Evolutionary conservation across 2,797 vertebrate species (phyloP).

Genomic region (Danio aesculapii): DNA sequence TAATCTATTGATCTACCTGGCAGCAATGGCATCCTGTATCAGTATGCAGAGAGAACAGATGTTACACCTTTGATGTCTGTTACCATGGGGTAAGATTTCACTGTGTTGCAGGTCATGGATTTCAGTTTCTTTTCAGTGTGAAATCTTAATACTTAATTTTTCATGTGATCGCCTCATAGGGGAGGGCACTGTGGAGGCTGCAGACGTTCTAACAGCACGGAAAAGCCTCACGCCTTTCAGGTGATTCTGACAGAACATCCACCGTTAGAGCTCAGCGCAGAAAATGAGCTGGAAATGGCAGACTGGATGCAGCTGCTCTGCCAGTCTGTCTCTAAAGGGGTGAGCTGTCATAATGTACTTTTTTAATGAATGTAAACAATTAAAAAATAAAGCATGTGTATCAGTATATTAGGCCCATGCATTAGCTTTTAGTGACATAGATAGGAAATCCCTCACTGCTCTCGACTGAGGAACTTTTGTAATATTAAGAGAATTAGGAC

Average conservation of each 20-base stretch:
- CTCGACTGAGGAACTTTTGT: too few species aligned
- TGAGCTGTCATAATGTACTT: slow-evolving; percentile 68
- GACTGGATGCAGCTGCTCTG: slow-evolving; percentile 97
- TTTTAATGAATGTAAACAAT: background rate
- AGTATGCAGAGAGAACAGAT: slow-evolving; percentile 91
- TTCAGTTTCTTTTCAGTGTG: background rate
- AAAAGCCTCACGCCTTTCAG: slow-evolving; percentile 94
- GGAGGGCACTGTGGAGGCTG: slow-evolving; percentile 97
- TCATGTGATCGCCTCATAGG: slow-evolving; percentile 68
- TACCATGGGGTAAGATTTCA: slow-evolving; percentile 91
- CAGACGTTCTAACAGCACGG: slow-evolving; percentile 89
- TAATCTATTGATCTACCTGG: slow-evolving; percentile 30
- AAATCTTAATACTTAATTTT: background rate
- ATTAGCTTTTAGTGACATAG: too few species aligned
- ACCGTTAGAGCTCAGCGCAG: slow-evolving; percentile 90
- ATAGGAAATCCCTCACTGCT: too few species aligned
- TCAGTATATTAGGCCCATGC: too few species aligned
- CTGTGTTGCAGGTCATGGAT: background rate
- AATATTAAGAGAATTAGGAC: too few species aligned
- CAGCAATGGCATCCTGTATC: slow-evolving; percentile 93
- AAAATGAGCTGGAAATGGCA: slow-evolving; percentile 93
- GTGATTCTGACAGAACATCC: slow-evolving; percentile 91
- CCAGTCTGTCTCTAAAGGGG: slow-evolving; percentile 97
- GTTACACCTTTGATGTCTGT: slow-evolving; percentile 89
- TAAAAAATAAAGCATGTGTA: too few species aligned